Conservation (phyloP, 2,888 invertebrate genomes). For the Macrosiphum euphorbiae region DNA sequence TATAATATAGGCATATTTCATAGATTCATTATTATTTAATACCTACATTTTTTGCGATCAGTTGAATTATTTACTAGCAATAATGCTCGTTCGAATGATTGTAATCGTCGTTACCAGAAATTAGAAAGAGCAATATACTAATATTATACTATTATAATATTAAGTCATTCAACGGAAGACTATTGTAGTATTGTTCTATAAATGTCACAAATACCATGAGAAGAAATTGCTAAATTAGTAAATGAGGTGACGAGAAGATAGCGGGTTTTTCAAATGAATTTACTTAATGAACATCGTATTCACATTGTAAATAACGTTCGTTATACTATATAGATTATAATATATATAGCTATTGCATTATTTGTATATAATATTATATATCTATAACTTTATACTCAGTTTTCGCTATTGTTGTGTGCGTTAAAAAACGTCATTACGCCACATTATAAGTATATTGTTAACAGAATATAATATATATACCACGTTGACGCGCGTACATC, state of each 20-base stretch:
- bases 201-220: neutral
- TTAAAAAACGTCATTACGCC: neutral
- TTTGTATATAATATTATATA: too few species aligned
- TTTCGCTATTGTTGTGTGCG: neutral
- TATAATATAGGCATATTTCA: neutral
- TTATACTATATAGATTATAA: neutral
- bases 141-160: neutral
- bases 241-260: neutral
- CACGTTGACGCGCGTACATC: neutral
- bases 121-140: neutral
- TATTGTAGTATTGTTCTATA: neutral
- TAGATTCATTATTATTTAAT: neutral
- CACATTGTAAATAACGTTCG: neutral
- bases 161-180: neutral
- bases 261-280: neutral
- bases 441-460: constrained; percentile 17
- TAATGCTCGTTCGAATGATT: neutral
- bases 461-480: neutral
- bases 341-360: neutral
- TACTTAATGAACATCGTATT: neutral
- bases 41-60: neutral
- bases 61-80: too few species aligned
- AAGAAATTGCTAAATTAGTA: neutral
- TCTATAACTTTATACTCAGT: neutral
- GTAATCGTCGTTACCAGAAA: neutral